These are phyloP conservation scores for Cotesia glomerata DNA, from an alignment of 1,140 invertebrate genomes.

Conservation along the genomic window DNA sequence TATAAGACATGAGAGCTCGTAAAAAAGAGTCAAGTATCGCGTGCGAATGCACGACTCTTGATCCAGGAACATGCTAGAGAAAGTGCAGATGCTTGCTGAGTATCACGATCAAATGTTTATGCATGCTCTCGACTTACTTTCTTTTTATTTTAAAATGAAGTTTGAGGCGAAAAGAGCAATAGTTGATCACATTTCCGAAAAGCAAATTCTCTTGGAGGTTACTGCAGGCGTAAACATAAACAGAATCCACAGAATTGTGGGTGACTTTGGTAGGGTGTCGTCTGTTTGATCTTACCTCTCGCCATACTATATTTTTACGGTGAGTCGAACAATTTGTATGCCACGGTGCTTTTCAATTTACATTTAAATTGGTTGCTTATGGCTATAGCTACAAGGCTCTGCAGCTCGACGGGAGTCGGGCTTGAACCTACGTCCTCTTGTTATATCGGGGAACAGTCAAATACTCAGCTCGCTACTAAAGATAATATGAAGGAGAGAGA, in stretches of 20 bases:
- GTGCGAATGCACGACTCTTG: conserved; percentile 7
- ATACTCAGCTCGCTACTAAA: conserved; percentile 36
- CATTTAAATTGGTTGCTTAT: conserved; percentile 67
- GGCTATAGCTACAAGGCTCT: conserved; percentile 47
- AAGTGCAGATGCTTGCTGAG: conserved; percentile 5
- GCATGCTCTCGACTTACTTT: not conserved
- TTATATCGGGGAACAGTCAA: conserved; percentile 49
- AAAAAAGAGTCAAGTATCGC: not conserved
- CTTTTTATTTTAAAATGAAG: too few relatives aligned
- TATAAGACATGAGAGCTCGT: too few relatives aligned
- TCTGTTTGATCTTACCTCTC: conserved; percentile 63
- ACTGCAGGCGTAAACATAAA: too few relatives aligned
- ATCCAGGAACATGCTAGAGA: conserved; percentile 3
- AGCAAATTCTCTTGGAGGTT: too few relatives aligned
- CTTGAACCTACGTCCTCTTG: conserved; percentile 37
- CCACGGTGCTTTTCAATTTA: conserved; percentile 65
- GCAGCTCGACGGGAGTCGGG: conserved; percentile 62
- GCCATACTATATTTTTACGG: conserved; percentile 62
- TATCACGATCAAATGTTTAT: conserved; percentile 8
- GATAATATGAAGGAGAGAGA: conserved; percentile 35
- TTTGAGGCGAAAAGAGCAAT: too few relatives aligned
- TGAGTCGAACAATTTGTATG: conserved; percentile 65
- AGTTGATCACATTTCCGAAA: too few relatives aligned
- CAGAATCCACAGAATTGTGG: too few relatives aligned
- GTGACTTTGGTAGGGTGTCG: conserved; percentile 35